A percentile compares a stretch with the other conserved stretches of the same genome.
Evolutionary conservation across 2,888 invertebrate genomes (phyloP).

Genomic region (Tridacna crocea): DNA sequence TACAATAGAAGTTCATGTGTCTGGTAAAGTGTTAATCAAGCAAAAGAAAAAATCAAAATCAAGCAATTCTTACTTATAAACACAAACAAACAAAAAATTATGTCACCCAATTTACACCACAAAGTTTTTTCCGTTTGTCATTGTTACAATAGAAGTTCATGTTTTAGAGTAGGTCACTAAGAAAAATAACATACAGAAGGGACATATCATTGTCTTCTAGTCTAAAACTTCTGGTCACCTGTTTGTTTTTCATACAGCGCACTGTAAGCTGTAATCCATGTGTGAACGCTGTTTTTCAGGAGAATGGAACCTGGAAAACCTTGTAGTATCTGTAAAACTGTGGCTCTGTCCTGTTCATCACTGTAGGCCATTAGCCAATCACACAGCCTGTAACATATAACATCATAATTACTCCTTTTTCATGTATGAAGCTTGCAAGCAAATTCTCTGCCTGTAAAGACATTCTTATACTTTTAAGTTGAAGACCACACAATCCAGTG

Average conservation of each 20-base stretch:
- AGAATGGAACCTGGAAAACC: constrained; percentile 48
- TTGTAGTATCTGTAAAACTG: constrained; percentile 1
- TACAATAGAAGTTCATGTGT: no score
- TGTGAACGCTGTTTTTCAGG: constrained; percentile 40
- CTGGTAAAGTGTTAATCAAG: no score
- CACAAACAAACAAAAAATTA: no score
- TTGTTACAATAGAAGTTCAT: no score
- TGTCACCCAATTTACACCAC: no score
- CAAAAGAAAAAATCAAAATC: no score
- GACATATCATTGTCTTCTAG: no score
- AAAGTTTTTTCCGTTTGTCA: no score
- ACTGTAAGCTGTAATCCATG: constrained; percentile 38
- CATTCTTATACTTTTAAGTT: not conserved
- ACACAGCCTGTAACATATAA: constrained; percentile 27
- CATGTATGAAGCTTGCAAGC: not conserved
- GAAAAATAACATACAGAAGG: no score
- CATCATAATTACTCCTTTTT: not conserved
- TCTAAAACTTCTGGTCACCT: constrained; percentile 21
- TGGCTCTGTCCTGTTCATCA: constrained; percentile 22
- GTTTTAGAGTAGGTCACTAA: no score
- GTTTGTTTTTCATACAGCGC: constrained; percentile 36
- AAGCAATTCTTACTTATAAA: no score
- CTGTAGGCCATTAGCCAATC: constrained; percentile 33
- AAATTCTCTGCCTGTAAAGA: not conserved
- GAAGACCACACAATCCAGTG: not conserved